Conservation (phyloP, 92 coral and sea anemone genomes). For the Phymanthus crucifer region DNA sequence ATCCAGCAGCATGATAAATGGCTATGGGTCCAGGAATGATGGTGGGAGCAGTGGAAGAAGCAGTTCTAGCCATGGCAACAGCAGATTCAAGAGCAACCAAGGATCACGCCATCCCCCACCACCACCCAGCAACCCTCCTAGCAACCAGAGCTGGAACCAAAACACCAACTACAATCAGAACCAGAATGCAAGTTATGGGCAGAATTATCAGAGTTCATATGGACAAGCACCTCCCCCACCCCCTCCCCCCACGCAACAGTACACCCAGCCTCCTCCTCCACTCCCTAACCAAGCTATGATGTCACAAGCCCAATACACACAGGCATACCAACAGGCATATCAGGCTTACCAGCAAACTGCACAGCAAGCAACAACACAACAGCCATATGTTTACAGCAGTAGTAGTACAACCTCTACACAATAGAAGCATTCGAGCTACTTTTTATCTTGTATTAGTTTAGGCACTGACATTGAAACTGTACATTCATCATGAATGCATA, state of each 20-base stretch:
- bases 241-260: slow-evolving; percentile 63
- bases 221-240: slow-evolving; percentile 69
- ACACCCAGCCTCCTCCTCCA: slow-evolving; percentile 49
- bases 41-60: slow-evolving; percentile 29
- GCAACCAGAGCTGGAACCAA: slow-evolving; percentile 43
- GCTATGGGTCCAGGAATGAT: slow-evolving; percentile 47
- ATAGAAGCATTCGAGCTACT: background rate
- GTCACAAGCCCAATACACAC: slow-evolving; percentile 35
- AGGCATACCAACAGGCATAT: slow-evolving; percentile 47
- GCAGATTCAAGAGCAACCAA: slow-evolving; percentile 48
- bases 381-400: slow-evolving; percentile 7
- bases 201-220: slow-evolving; percentile 28
- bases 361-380: slow-evolving; percentile 33
- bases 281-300: slow-evolving; percentile 61
- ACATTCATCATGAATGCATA: background rate
- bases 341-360: slow-evolving; percentile 59
- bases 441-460: background rate
- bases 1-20: slow-evolving; percentile 53
- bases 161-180: slow-evolving; percentile 42
- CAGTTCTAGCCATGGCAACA: slow-evolving; percentile 34
- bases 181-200: background rate
- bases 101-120: slow-evolving; percentile 60
- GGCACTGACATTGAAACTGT: background rate
- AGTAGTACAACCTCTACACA: slow-evolving; percentile 18
- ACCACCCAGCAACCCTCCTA: slow-evolving; percentile 40